Conservation (phyloP, 2,888 invertebrate genomes). For the Megaustenia siamemsis region DNA sequence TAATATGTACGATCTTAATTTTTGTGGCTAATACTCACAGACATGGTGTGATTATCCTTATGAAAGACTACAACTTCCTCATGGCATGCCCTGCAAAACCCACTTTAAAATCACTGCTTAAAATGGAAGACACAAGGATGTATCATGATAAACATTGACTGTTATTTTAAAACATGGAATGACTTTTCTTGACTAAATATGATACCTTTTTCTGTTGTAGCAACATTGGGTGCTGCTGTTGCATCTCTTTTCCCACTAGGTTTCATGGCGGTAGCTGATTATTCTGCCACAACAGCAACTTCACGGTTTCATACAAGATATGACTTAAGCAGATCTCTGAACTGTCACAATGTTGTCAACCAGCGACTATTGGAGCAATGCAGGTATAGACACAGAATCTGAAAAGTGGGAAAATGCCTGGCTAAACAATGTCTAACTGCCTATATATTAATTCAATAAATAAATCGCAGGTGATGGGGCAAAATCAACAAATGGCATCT, state of each 20-base stretch:
- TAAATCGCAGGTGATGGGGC: too few relatives aligned
- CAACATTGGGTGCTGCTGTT: slow-evolving; percentile 33
- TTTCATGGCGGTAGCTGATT: slow-evolving; percentile 12
- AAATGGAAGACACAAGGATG: slow-evolving; percentile 16
- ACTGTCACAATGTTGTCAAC: background rate
- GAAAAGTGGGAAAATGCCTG: too few relatives aligned
- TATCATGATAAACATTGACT: slow-evolving; percentile 10
- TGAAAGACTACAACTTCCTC: slow-evolving; percentile 1
- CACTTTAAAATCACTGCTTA: background rate
- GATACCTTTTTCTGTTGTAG: slow-evolving; percentile 53
- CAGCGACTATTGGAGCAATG: too few relatives aligned
- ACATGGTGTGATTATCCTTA: background rate
- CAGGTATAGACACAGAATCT: too few relatives aligned
- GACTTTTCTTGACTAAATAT: background rate
- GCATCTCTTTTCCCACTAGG: slow-evolving; percentile 47
- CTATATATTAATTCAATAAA: too few relatives aligned
- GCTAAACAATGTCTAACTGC: too few relatives aligned
- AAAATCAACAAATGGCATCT: too few relatives aligned
- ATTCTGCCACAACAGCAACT: background rate
- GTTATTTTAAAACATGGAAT: slow-evolving; percentile 11
- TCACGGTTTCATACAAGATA: background rate
- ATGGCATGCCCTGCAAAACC: background rate
- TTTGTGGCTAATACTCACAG: background rate
- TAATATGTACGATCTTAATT: background rate
- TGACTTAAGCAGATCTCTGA: background rate